A percentile compares a stretch with the other conserved stretches of the same genome.
Evolutionary conservation across 2,797 vertebrate genomes (phyloP).

Genomic region (Bradypodion ventrale): DNA sequence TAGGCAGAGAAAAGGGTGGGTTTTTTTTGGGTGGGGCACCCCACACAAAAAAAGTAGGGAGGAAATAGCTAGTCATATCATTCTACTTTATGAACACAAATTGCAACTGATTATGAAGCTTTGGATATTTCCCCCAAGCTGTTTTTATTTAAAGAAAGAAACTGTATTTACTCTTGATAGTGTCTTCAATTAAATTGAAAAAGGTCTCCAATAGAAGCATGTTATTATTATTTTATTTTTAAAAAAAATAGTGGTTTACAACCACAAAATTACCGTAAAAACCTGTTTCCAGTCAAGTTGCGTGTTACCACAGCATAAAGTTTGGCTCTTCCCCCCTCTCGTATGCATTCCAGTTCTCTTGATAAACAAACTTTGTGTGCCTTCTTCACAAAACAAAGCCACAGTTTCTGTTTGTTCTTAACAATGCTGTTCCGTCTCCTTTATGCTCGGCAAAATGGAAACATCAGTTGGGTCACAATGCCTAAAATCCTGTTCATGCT

Average conservation of each 20-base stretch:
- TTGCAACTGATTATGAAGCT: constrained; percentile 78
- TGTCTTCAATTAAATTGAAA: constrained; percentile 81
- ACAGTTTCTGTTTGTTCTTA: constrained; percentile 34
- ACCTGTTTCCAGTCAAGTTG: constrained; percentile 78
- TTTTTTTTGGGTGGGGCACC: too few relatives aligned
- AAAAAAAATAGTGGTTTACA: constrained; percentile 72
- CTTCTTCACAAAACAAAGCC: constrained; percentile 46
- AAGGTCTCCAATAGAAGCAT: constrained; percentile 74
- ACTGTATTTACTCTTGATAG: constrained; percentile 76
- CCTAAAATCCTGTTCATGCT: too few relatives aligned
- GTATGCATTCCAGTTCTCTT: constrained; percentile 73
- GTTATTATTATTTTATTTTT: constrained; percentile 60
- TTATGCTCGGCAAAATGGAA: neutral
- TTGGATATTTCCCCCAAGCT: constrained; percentile 75
- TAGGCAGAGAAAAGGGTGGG: too few relatives aligned
- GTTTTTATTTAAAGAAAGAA: constrained; percentile 75
- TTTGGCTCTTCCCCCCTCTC: constrained; percentile 68
- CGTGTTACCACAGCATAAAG: constrained; percentile 75
- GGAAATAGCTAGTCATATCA: constrained; percentile 60
- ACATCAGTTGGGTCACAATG: neutral
- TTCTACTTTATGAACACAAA: constrained; percentile 73
- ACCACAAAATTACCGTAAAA: constrained; percentile 78
- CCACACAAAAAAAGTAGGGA: too few relatives aligned
- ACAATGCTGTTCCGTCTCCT: neutral
- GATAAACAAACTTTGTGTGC: constrained; percentile 70